Conservation (phyloP, 2,888 invertebrate species). For the Melieria picta region DNA sequence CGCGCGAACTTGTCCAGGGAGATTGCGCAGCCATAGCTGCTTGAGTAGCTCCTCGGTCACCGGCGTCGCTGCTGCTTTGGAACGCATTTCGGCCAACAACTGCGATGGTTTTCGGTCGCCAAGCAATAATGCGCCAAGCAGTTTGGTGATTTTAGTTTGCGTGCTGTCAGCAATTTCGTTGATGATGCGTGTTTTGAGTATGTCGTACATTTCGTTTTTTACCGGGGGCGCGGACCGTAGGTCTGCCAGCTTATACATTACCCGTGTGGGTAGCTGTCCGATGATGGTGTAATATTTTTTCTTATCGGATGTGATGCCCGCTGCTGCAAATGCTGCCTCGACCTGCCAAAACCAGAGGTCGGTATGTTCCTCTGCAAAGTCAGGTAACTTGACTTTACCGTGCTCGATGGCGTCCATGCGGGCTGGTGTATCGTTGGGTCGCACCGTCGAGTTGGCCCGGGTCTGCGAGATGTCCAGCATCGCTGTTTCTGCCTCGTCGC, state of each 20-base stretch:
- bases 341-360: constrained; percentile 16
- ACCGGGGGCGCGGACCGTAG: background rate
- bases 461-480: too few species aligned
- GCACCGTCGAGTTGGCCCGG: too few species aligned
- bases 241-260: constrained; percentile 6
- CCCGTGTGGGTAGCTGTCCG: constrained; percentile 16
- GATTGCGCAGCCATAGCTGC: background rate
- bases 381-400: background rate
- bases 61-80: constrained; percentile 13
- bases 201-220: background rate
- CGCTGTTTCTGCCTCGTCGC: too few species aligned
- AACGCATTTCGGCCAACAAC: constrained; percentile 30
- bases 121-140: constrained; percentile 27
- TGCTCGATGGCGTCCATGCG: background rate
- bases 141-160: constrained; percentile 22
- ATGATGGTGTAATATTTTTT: constrained; percentile 17
- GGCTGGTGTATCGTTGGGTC: background rate
- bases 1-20: constrained; percentile 29
- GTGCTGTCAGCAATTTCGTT: constrained; percentile 29
- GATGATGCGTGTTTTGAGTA: constrained; percentile 21
- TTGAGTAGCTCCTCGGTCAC: constrained; percentile 10
- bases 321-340: constrained; percentile 26
- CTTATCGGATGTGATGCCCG: constrained; percentile 20
- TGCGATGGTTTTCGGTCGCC: constrained; percentile 34
- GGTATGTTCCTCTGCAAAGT: background rate